These are phyloP conservation scores for Drosophila asahinai DNA, from an alignment of 1,140 invertebrate genomes.

Conservation along the genomic window DNA sequence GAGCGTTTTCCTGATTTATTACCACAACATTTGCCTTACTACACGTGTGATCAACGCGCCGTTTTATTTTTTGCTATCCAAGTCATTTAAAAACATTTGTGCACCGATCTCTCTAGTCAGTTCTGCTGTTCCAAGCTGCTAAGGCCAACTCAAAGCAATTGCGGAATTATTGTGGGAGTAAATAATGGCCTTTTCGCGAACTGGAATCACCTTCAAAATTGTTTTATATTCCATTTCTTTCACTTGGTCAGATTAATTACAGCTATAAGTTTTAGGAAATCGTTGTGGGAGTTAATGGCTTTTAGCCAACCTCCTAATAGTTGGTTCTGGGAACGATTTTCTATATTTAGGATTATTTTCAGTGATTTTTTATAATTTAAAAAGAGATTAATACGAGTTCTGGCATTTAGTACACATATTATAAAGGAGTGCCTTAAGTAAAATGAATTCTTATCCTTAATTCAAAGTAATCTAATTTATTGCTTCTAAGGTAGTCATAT, in stretches of 20 bases:
- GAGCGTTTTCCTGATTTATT: constrained; percentile 42
- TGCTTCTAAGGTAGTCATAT: no score
- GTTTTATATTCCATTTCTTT: constrained; percentile 8
- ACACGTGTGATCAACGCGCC: constrained; percentile 41
- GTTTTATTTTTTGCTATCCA: constrained; percentile 22
- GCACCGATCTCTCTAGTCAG: constrained; percentile 16
- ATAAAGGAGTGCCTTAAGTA: no score
- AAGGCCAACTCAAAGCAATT: constrained; percentile 14
- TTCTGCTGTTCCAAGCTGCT: background rate
- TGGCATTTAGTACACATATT: no score
- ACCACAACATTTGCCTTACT: constrained; percentile 8
- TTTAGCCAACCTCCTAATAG: background rate
- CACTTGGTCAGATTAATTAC: constrained; percentile 25
- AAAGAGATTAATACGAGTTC: background rate
- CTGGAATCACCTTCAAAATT: constrained; percentile 22
- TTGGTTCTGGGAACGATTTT: constrained; percentile 1
- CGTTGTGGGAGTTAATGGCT: constrained; percentile 29
- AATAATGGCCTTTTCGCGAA: constrained; percentile 3
- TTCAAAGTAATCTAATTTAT: no score
- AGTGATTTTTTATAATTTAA: background rate
- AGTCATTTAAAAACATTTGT: constrained; percentile 41
- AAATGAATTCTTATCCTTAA: no score
- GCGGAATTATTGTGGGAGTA: constrained; percentile 24
- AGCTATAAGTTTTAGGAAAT: constrained; percentile 5
- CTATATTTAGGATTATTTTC: background rate